Percentiles rank a stretch among this genome's conserved stretches.
Conservation (phyloP, 2,113 vertebrate genomes). For the Aegithalos caudatus region DNA sequence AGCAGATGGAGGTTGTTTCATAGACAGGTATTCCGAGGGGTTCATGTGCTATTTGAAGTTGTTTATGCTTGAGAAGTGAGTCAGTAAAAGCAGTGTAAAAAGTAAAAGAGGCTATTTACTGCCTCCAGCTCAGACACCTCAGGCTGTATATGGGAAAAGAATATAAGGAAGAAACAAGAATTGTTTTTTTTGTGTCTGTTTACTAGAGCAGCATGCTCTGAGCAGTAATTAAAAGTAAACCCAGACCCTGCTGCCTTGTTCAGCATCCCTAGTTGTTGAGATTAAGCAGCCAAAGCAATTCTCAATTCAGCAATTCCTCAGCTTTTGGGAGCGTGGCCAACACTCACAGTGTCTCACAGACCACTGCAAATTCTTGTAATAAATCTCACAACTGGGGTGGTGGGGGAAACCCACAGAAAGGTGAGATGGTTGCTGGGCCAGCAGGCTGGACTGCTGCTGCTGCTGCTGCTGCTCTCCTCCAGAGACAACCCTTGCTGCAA, state of each 20-base stretch:
- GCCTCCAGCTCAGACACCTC: neutral
- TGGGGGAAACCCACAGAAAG: neutral
- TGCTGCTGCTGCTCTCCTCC: neutral
- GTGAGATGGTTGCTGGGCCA: neutral
- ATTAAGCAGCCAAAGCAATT: slow-evolving; percentile 43
- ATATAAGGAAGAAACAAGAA: neutral
- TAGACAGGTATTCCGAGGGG: neutral
- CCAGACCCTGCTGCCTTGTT: slow-evolving; percentile 3
- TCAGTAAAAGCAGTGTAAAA: neutral
- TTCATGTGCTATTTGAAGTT: neutral
- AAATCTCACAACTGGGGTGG: neutral
- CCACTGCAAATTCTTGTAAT: slow-evolving; percentile 41
- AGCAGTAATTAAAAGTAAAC: slow-evolving; percentile 36
- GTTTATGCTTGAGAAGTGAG: neutral
- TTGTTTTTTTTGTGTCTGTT: neutral
- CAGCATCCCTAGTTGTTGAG: slow-evolving; percentile 3
- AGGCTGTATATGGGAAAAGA: neutral
- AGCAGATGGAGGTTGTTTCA: neutral
- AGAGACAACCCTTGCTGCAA: neutral
- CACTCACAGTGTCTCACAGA: slow-evolving; percentile 50
- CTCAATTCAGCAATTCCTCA: slow-evolving; percentile 60
- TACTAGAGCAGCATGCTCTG: slow-evolving; percentile 3
- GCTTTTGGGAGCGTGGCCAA: slow-evolving; percentile 35
- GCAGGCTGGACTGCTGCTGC: neutral
- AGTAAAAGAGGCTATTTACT: neutral